Conservation (phyloP, 2,888 invertebrate genomes). For the Nebria brevicollis region DNA sequence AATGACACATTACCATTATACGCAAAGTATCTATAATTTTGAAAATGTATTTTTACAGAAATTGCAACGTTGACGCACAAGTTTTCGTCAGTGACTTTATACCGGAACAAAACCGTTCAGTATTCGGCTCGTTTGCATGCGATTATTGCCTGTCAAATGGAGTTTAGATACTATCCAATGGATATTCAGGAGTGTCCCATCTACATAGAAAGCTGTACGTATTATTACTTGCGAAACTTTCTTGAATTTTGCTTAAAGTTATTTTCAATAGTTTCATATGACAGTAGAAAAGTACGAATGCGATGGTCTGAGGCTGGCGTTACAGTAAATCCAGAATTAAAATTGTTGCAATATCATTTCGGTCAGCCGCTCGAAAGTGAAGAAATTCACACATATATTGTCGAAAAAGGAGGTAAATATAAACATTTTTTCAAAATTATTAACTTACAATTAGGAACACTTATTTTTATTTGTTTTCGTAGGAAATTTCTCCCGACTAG, state of each 20-base stretch:
- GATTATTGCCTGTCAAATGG: constrained; percentile 88
- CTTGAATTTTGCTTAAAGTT: not conserved
- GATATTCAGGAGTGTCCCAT: constrained; percentile 87
- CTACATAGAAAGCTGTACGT: constrained; percentile 87
- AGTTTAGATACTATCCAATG: constrained; percentile 87
- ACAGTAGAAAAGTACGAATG: constrained; percentile 78
- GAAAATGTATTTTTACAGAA: constrained; percentile 65
- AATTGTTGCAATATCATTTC: constrained; percentile 82
- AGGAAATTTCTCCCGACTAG: constrained; percentile 82
- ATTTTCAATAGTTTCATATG: constrained; percentile 76
- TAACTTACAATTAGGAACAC: not conserved
- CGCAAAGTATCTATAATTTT: not conserved
- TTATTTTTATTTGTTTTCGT: constrained; percentile 49
- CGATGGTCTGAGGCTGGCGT: constrained; percentile 81
- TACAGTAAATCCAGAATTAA: constrained; percentile 81
- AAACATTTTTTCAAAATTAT: not conserved
- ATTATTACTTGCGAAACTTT: constrained; percentile 3
- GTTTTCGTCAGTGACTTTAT: constrained; percentile 83
- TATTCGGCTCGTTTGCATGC: constrained; percentile 87
- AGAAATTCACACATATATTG: constrained; percentile 78
- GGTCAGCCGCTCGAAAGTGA: constrained; percentile 77
- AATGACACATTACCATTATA: not conserved
- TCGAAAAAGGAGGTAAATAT: constrained; percentile 74
- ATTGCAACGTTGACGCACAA: constrained; percentile 83
- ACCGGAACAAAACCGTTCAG: constrained; percentile 81